These are phyloP conservation scores for Emys orbicularis DNA, from an alignment of 2,797 vertebrate genomes.

Conservation along the genomic window DNA sequence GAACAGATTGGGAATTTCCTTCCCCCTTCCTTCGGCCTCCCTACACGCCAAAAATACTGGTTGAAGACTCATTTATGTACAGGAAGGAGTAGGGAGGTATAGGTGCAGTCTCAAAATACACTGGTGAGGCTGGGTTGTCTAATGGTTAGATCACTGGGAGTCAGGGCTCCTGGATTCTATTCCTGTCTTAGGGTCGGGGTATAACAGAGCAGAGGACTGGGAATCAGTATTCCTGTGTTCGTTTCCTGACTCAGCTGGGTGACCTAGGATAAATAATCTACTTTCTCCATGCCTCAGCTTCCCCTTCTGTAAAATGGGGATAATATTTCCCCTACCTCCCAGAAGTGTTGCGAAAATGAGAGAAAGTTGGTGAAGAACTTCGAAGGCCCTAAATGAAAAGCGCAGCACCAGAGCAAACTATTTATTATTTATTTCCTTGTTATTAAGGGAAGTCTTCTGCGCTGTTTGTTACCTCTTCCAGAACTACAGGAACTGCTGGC, in stretches of 20 bases:
- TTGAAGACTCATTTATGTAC: not conserved
- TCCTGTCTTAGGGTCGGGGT: not conserved
- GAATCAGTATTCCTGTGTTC: fast-evolving
- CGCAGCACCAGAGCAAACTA: not conserved
- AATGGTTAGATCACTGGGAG: not conserved
- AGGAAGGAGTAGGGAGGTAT: fast-evolving
- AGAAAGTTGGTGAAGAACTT: not conserved
- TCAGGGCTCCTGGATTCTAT: not conserved
- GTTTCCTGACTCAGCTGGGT: fast-evolving
- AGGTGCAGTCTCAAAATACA: not conserved
- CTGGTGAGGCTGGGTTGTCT: fast-evolving
- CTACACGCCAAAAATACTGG: not conserved
- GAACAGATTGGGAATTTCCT: slow-evolving; percentile 55
- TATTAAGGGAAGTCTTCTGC: not conserved
- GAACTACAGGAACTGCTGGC: not conserved
- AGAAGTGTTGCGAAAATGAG: fast-evolving
- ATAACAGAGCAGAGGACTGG: not conserved
- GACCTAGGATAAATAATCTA: fast-evolving
- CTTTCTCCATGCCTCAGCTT: not conserved
- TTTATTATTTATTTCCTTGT: not conserved
- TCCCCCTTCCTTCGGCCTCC: not conserved
- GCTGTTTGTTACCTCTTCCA: slow-evolving; percentile 32
- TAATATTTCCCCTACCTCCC: fast-evolving
- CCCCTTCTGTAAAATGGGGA: not conserved
- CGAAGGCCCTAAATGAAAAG: not conserved